phyloP scores from a whole-genome alignment of 1,140 invertebrate species.

The Lepidotrigona ventralis region DNA sequence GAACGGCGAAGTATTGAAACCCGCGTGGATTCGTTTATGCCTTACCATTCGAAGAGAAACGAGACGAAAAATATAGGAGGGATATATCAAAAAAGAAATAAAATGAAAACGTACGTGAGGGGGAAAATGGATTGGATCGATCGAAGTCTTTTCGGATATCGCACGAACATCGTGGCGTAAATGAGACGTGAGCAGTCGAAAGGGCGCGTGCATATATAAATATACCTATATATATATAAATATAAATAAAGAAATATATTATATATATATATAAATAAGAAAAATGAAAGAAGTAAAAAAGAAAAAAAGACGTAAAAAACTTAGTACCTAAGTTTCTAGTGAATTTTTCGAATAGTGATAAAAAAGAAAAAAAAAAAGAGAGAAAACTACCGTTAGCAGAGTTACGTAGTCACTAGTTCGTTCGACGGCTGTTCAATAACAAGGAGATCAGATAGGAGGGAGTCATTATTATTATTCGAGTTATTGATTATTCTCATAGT shows the following conservation, averaged over 20 bases:
- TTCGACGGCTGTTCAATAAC: slow-evolving; percentile 77
- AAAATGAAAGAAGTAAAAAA: slow-evolving; percentile 50
- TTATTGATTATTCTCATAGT: slow-evolving; percentile 53
- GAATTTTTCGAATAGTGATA: slow-evolving; percentile 69
- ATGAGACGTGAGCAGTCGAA: slow-evolving; percentile 38
- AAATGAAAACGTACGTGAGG: not conserved
- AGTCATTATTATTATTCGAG: slow-evolving; percentile 56
- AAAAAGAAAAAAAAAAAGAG: slow-evolving; percentile 32
- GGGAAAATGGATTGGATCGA: not conserved
- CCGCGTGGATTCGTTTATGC: slow-evolving; percentile 16
- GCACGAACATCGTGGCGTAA: slow-evolving; percentile 19
- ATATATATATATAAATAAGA: slow-evolving; percentile 51
- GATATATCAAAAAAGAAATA: not conserved
- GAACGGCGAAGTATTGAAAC: not conserved
- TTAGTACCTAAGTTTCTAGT: slow-evolving; percentile 77
- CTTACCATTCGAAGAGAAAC: slow-evolving; percentile 4
- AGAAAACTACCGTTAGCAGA: slow-evolving; percentile 70
- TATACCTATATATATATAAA: slow-evolving; percentile 29
- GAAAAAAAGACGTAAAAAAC: slow-evolving; percentile 54
- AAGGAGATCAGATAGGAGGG: slow-evolving; percentile 61
- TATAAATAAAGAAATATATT: slow-evolving; percentile 31
- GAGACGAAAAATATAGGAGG: not conserved
- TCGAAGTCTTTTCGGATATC: slow-evolving; percentile 28
- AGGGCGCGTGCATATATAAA: slow-evolving; percentile 47
- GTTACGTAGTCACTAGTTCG: slow-evolving; percentile 78